phyloP scores from a whole-genome alignment of 2,113 vertebrate species.

The Rhinopomastus cyanomelas region DNA sequence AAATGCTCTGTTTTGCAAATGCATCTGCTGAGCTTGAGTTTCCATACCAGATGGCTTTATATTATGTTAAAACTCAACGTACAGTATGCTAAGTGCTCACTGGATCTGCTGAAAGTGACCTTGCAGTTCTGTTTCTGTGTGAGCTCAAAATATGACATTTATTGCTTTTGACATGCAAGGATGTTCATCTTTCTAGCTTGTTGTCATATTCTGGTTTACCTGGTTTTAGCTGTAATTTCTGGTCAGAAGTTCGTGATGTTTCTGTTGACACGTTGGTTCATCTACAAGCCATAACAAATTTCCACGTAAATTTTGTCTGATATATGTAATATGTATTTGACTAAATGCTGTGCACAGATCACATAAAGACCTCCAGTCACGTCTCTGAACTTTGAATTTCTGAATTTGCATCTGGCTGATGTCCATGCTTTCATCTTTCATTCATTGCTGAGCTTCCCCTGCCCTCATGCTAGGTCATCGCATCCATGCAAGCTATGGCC shows the following conservation, averaged over 20 bases:
- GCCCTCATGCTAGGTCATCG: not conserved
- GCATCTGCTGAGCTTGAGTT: conserved; percentile 42
- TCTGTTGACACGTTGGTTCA: not conserved
- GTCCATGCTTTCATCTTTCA: not conserved
- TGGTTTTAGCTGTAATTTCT: not conserved
- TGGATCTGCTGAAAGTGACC: conserved; percentile 43
- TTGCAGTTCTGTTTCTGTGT: not conserved
- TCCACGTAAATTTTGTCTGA: not conserved
- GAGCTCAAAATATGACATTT: not conserved
- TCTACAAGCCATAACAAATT: not conserved
- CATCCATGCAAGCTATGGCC: not conserved
- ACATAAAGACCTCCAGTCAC: too few relatives aligned
- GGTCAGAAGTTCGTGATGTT: not conserved
- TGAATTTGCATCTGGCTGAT: not conserved
- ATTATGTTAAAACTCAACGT: conserved; percentile 51
- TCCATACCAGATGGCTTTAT: conserved; percentile 55
- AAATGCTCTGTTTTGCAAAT: conserved; percentile 54
- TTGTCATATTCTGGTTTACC: not conserved
- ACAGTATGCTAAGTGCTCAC: not conserved
- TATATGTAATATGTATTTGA: not conserved
- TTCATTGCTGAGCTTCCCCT: not conserved
- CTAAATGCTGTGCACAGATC: not conserved
- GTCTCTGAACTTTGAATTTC: not conserved
- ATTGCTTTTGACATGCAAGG: conserved; percentile 9
- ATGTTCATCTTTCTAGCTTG: not conserved